These are phyloP conservation scores for Aleadryas rufinucha DNA, from an alignment of 2,113 vertebrate genomes.

Conservation along the genomic window DNA sequence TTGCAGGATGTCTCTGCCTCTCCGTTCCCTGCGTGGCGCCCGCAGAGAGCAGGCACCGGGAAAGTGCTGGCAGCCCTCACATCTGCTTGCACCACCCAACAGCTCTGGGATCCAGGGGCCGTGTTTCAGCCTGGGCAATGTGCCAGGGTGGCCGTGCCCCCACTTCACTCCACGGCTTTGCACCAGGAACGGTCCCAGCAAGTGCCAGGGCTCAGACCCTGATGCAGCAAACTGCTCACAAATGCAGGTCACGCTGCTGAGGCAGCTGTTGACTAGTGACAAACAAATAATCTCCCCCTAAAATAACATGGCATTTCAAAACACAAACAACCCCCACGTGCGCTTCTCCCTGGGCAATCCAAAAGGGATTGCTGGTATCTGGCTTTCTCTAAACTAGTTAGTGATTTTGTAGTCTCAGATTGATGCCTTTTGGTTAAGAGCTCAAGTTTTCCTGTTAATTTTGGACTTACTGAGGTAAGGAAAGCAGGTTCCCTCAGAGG, in stretches of 20 bases:
- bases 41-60: neutral
- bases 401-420: neutral
- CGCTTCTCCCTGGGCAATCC: neutral
- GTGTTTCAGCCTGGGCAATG: neutral
- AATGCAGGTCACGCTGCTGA: neutral
- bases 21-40: neutral
- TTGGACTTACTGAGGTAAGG: neutral
- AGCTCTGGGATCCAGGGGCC: fast-evolving
- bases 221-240: neutral
- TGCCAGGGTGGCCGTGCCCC: neutral
- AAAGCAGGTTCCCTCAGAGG: neutral
- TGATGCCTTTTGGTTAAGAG: neutral
- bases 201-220: fast-evolving
- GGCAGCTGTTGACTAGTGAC: neutral
- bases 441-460: neutral
- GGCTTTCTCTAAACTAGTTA: neutral
- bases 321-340: neutral
- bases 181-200: neutral
- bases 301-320: neutral
- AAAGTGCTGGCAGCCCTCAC: neutral
- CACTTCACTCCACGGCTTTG: fast-evolving
- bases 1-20: slow-evolving; percentile 8
- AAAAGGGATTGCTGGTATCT: neutral
- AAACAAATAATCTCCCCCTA: neutral
- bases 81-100: neutral